A percentile compares a stretch with the other conserved stretches of the same genome.
Evolutionary conservation across 2,113 vertebrate genomes (phyloP).

Genomic region (Ctenodactylus gundi): DNA sequence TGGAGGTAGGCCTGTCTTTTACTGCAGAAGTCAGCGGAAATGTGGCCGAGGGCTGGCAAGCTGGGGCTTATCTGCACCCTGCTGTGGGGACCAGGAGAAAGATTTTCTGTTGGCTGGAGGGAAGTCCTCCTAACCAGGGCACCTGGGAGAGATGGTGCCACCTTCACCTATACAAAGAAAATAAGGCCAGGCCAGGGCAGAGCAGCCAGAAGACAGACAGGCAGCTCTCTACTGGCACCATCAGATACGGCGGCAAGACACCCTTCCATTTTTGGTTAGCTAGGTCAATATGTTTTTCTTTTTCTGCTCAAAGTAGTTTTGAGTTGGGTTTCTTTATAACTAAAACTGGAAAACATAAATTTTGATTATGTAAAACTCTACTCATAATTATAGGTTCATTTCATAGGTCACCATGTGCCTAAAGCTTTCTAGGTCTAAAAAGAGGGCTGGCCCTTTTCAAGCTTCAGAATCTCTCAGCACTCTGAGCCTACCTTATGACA

Average conservation of each 20-base stretch:
- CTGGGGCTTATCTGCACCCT: background rate
- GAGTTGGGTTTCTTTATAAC: background rate
- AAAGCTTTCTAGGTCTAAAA: background rate
- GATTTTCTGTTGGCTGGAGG: background rate
- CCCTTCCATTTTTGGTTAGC: background rate
- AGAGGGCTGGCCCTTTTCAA: background rate
- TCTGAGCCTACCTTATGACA: background rate
- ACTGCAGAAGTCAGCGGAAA: background rate
- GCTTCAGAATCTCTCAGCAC: background rate
- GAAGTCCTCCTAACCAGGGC: background rate
- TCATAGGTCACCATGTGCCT: constrained; percentile 3
- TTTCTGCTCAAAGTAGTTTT: constrained; percentile 1
- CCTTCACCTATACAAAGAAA: background rate
- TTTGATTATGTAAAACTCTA: background rate
- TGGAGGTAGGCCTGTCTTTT: background rate
- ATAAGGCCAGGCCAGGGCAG: background rate
- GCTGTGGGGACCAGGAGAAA: background rate
- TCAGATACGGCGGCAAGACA: background rate
- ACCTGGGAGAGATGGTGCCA: background rate
- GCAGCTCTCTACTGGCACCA: background rate
- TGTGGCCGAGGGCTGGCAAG: background rate
- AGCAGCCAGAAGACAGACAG: background rate
- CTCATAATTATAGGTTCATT: constrained; percentile 1
- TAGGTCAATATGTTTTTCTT: background rate
- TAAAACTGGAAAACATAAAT: background rate